phyloP scores from a whole-genome alignment of 2,113 vertebrate species.

The Xyrauchen texanus region DNA sequence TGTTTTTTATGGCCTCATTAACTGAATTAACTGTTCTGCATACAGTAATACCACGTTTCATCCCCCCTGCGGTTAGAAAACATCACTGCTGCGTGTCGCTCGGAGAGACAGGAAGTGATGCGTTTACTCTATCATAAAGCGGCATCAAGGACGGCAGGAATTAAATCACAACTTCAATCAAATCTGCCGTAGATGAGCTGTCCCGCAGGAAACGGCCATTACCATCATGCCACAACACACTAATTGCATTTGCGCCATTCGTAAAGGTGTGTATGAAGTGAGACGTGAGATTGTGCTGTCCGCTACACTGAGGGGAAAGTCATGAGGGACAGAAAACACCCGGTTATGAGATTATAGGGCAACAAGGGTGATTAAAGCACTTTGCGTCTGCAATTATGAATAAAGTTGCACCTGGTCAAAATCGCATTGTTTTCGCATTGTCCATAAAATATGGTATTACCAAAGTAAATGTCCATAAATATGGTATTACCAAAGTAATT shows the following conservation, averaged over 20 bases:
- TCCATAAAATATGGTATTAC: no score
- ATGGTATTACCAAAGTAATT: no score
- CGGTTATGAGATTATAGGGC: slow-evolving; percentile 66
- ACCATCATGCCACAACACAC: slow-evolving; percentile 63
- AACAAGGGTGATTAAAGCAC: not conserved
- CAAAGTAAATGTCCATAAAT: no score
- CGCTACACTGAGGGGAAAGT: slow-evolving; percentile 54
- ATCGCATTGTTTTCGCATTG: no score
- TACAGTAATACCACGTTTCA: slow-evolving; percentile 37
- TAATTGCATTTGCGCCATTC: slow-evolving; percentile 67
- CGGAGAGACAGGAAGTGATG: not conserved
- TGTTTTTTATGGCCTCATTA: slow-evolving; percentile 50
- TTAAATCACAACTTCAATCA: slow-evolving; percentile 77
- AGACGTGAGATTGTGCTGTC: slow-evolving; percentile 34
- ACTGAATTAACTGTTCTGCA: slow-evolving; percentile 44
- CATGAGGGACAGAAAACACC: slow-evolving; percentile 60
- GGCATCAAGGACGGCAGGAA: slow-evolving; percentile 68
- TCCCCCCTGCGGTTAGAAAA: slow-evolving; percentile 31
- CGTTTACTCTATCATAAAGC: not conserved
- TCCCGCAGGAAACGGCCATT: slow-evolving; percentile 38
- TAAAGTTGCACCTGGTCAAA: no score
- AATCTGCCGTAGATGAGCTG: slow-evolving; percentile 69
- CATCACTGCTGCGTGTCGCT: not conserved
- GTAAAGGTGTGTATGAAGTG: slow-evolving; percentile 49
- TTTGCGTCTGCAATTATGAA: not conserved